A percentile compares a stretch with the other conserved stretches of the same genome.
These are phyloP conservation scores for Ophioderma brevispina DNA, from an alignment of 35 echinoderm and acorn worm species.

Conservation along the genomic window DNA sequence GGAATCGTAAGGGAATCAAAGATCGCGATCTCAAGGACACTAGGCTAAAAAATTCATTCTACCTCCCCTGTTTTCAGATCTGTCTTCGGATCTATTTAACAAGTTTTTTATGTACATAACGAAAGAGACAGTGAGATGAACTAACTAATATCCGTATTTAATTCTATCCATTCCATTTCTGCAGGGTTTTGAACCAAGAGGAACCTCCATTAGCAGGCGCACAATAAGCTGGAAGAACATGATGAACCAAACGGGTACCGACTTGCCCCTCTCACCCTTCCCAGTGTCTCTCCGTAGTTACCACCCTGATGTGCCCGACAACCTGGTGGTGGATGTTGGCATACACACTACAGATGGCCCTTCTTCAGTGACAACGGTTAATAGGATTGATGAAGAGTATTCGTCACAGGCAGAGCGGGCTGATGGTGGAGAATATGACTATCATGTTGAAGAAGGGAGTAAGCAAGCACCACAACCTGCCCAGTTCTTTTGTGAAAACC, in stretches of 20 bases:
- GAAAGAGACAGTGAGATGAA: no score
- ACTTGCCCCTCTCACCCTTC: slow-evolving; percentile 61
- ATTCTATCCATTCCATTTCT: no score
- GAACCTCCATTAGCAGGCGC: slow-evolving; percentile 79
- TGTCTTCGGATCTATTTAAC: no score
- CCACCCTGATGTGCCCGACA: neutral
- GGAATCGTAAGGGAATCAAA: no score
- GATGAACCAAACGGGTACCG: slow-evolving; percentile 59
- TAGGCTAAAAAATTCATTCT: no score
- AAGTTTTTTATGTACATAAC: no score
- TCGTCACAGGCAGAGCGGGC: neutral
- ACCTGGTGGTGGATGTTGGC: neutral
- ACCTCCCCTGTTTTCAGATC: no score
- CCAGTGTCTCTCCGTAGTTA: slow-evolving; percentile 17
- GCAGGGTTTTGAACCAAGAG: slow-evolving; percentile 96
- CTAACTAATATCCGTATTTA: no score
- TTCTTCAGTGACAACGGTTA: neutral
- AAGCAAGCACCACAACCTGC: slow-evolving; percentile 2
- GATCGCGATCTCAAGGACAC: no score
- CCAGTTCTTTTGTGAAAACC: neutral
- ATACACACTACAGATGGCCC: neutral
- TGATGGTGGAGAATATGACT: neutral
- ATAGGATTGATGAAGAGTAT: neutral
- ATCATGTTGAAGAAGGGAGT: no score
- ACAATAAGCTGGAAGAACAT: slow-evolving; percentile 75